phyloP scores from a whole-genome alignment of 2,888 invertebrate genomes.

The Pemphredon lugubris region DNA sequence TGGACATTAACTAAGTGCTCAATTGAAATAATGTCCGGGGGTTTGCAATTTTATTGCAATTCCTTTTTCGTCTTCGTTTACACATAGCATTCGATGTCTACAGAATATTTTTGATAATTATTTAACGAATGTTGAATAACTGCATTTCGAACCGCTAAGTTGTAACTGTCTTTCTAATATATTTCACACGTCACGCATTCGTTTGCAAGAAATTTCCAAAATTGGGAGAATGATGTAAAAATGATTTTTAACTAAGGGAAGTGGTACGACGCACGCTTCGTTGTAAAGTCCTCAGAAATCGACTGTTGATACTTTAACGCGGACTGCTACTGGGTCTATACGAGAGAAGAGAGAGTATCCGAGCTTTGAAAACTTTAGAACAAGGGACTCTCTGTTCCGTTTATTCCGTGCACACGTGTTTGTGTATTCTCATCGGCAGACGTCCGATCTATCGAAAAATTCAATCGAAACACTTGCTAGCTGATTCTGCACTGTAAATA shows the following conservation, averaged over 20 bases:
- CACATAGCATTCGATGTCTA: slow-evolving; percentile 27
- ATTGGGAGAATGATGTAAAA: not conserved
- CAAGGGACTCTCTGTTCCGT: slow-evolving; percentile 73
- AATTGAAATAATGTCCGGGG: too few species aligned
- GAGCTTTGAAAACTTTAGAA: slow-evolving; percentile 58
- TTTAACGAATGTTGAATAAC: too few species aligned
- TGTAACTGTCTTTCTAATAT: too few species aligned
- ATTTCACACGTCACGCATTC: not conserved
- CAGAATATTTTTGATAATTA: not conserved
- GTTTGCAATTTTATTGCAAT: not conserved
- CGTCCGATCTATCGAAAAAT: slow-evolving; percentile 31
- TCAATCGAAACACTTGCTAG: slow-evolving; percentile 5
- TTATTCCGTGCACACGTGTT: slow-evolving; percentile 60
- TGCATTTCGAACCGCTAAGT: too few species aligned
- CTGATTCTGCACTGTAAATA: not conserved
- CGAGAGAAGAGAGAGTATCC: slow-evolving; percentile 23
- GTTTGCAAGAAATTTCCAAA: not conserved
- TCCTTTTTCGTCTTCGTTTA: slow-evolving; percentile 21
- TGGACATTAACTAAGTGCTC: too few species aligned
- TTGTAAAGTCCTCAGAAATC: slow-evolving; percentile 19
- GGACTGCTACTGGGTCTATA: slow-evolving; percentile 29
- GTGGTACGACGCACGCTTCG: not conserved
- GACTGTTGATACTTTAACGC: slow-evolving; percentile 30
- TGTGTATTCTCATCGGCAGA: slow-evolving; percentile 31
- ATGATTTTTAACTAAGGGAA: not conserved